Evolutionary conservation across 2,888 invertebrate genomes (phyloP).

Genomic region (Drosophila phalerata): DNA sequence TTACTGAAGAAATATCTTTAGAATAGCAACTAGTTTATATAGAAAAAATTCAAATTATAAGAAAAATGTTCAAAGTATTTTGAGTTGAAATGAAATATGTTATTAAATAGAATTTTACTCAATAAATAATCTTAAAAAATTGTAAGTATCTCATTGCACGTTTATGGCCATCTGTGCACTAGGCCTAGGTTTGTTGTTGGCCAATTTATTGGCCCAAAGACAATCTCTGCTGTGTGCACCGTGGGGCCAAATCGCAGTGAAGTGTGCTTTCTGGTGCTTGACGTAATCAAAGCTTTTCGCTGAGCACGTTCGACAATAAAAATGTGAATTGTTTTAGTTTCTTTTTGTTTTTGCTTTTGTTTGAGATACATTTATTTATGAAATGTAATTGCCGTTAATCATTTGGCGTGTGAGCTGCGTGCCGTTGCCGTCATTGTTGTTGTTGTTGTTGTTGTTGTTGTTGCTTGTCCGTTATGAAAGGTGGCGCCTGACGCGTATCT

Average conservation of each 20-base stretch:
- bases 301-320: conserved; percentile 36
- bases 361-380: neutral
- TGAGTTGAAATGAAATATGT: too few species aligned
- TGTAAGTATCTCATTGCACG: neutral
- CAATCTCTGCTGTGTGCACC: conserved; percentile 1
- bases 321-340: conserved; percentile 12
- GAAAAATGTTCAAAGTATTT: neutral
- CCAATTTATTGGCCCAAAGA: neutral
- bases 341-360: neutral
- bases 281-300: conserved; percentile 31
- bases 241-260: conserved; percentile 3
- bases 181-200: neutral
- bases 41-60: neutral
- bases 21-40: neutral
- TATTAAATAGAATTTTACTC: too few species aligned
- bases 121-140: neutral
- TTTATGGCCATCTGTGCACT: neutral
- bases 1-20: neutral
- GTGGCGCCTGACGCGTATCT: conserved; percentile 49
- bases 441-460: neutral
- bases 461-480: conserved; percentile 15
- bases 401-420: conserved; percentile 57
- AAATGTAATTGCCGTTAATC: conserved; percentile 55
- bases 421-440: conserved; percentile 30
- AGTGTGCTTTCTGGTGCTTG: conserved; percentile 26